Evolutionary conservation across 2,113 vertebrate species (phyloP).

Genomic region (Bettongia penicillata): DNA sequence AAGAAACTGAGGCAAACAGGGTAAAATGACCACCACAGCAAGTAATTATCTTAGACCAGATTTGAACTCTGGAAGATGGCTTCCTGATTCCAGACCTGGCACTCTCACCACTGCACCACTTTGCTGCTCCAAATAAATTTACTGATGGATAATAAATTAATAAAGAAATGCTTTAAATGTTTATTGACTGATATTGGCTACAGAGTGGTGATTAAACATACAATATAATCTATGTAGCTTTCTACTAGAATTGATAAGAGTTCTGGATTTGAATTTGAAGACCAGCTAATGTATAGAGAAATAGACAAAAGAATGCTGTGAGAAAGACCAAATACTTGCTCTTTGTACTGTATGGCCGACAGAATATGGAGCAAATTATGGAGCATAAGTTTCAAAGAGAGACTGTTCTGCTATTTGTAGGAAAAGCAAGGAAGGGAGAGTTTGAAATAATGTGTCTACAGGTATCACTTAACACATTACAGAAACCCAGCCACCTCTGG

Average conservation of each 20-base stretch:
- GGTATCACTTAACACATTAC: conserved; percentile 30
- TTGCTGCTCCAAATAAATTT: not conserved
- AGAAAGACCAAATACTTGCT: not conserved
- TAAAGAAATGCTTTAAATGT: not conserved
- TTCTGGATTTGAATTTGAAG: not conserved
- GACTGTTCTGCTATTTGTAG: conserved; percentile 6
- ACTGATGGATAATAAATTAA: not conserved
- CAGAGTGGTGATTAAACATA: not conserved
- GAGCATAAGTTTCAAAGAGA: not conserved
- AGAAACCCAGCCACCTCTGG: conserved; percentile 21
- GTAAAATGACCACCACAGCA: not conserved
- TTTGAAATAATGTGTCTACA: not conserved
- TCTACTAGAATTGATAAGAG: conserved; percentile 28
- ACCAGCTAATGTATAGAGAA: not conserved
- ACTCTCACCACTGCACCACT: not conserved
- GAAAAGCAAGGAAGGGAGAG: conserved; percentile 25
- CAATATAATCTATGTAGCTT: not conserved
- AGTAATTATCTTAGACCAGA: not conserved
- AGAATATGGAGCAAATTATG: conserved; percentile 38
- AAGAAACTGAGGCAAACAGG: not conserved
- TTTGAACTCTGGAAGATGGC: not conserved
- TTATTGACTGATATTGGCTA: not conserved
- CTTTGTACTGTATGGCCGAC: not conserved
- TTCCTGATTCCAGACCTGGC: not conserved
- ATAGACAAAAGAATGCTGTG: not conserved